These are phyloP conservation scores for Sula dactylatra DNA, from an alignment of 2,113 vertebrate genomes.

Conservation along the genomic window DNA sequence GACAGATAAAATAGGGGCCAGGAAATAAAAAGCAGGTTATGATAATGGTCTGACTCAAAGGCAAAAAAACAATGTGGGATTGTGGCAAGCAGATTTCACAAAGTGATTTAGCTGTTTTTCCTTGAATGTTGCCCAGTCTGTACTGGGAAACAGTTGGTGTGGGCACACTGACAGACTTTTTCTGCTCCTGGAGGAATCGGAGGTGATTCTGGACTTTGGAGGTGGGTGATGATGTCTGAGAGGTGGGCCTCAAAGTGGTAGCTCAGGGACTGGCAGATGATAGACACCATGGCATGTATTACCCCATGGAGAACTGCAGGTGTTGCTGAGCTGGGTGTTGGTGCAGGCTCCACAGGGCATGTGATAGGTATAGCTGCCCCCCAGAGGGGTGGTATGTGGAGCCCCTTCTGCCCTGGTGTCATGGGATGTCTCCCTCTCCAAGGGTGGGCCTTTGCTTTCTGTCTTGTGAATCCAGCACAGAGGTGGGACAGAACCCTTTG, in stretches of 20 bases:
- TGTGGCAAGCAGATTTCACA: neutral
- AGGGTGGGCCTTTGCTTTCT: neutral
- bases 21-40: neutral
- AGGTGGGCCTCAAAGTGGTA: neutral
- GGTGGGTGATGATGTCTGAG: neutral
- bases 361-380: neutral
- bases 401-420: neutral
- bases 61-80: neutral
- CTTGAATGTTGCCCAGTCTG: neutral
- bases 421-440: neutral
- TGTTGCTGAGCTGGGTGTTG: neutral
- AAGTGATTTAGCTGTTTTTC: neutral
- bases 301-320: accelerated
- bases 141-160: neutral
- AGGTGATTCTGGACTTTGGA: neutral
- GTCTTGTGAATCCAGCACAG: neutral
- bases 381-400: neutral
- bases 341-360: neutral
- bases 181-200: neutral
- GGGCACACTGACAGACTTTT: neutral
- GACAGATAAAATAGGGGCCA: neutral
- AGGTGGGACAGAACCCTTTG: neutral
- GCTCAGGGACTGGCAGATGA: neutral
- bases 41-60: neutral
- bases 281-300: neutral